These are phyloP conservation scores for Epirrhoe tristata DNA, from an alignment of 2,888 invertebrate genomes.

Conservation along the genomic window DNA sequence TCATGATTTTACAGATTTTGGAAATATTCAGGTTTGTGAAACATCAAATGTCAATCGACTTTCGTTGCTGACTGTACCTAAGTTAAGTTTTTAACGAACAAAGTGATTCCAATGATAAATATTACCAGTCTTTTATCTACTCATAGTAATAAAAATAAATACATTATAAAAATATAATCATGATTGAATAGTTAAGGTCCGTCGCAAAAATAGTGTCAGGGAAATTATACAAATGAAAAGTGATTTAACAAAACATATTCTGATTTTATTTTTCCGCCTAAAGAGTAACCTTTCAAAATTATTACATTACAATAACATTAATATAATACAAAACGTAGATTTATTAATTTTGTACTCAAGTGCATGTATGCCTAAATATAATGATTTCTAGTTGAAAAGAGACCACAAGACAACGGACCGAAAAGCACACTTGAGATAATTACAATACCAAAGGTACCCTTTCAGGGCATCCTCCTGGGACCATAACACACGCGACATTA, in stretches of 20 bases:
- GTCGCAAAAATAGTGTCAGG: constrained; percentile 8
- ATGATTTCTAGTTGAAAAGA: constrained; percentile 41
- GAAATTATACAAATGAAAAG: constrained; percentile 53
- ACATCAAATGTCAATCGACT: no score
- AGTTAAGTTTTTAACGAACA: no score
- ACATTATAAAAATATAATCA: constrained; percentile 13
- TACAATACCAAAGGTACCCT: neutral
- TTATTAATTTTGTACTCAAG: constrained; percentile 77
- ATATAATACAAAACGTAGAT: constrained; percentile 52
- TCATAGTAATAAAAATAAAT: constrained; percentile 1
- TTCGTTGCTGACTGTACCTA: neutral
- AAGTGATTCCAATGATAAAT: no score
- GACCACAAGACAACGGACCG: constrained; percentile 36
- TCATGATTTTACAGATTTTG: no score
- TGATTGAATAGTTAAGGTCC: constrained; percentile 3
- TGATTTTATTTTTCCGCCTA: constrained; percentile 72
- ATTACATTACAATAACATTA: constrained; percentile 53
- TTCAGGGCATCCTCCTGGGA: neutral
- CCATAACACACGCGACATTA: neutral
- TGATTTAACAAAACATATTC: constrained; percentile 74
- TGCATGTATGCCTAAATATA: constrained; percentile 66
- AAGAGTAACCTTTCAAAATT: constrained; percentile 63
- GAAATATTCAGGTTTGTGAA: no score
- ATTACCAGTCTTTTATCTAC: no score
- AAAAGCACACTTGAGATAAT: constrained; percentile 7